Evolutionary conservation across 2,113 vertebrate genomes (phyloP), one percentile per base, ranked within the genome.

Genomic region (Eleginops maclovinus): DNA sequence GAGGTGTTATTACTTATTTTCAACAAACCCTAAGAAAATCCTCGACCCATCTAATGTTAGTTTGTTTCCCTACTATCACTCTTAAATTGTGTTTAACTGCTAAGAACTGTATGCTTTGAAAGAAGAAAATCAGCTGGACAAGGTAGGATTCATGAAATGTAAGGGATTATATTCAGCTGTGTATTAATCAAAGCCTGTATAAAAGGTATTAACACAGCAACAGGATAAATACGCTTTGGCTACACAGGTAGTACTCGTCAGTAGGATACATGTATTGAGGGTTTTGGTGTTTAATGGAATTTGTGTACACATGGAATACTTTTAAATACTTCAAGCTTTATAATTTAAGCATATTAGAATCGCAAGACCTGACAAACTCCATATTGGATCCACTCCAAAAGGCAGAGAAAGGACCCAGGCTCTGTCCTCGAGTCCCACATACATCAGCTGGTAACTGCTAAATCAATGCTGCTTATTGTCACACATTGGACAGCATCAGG

Each of bases 381-480:
- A 56, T 44, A 60, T 49, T 15, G 72, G 61, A 75, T 81, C 69
- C 47, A 19, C 54, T 75, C 15, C 59, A 83, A 84, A 36, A 78
- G 61, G 72, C 75, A 79, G 26, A 84, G 43, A 53, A 41, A 82
- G 61, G 66, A 79, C 75, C 61, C 49, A 28, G 51, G 28, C 43
- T 62, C 43, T 50, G 65, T 82, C 72, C 68, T 86, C 78, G 51
- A 67, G 58, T 62, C 67, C 46, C 55, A 74, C 79, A 88, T 89
- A 91, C 89, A 85, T 89, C 79, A 90, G 82, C 72, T 75, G 77
- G 78, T 81, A 88, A 91, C 85, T 86, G 87, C 64, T 71, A 85
- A 89, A 92, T 92, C 90, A 88, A 78, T 91, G 87, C 69, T 85
- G 77, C 86, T 87, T 91, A 88, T 86, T 91, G 83, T 88, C 73